These are phyloP conservation scores for Lamellibrachia satsuma DNA, from an alignment of 2,888 invertebrate genomes.

Conservation along the genomic window DNA sequence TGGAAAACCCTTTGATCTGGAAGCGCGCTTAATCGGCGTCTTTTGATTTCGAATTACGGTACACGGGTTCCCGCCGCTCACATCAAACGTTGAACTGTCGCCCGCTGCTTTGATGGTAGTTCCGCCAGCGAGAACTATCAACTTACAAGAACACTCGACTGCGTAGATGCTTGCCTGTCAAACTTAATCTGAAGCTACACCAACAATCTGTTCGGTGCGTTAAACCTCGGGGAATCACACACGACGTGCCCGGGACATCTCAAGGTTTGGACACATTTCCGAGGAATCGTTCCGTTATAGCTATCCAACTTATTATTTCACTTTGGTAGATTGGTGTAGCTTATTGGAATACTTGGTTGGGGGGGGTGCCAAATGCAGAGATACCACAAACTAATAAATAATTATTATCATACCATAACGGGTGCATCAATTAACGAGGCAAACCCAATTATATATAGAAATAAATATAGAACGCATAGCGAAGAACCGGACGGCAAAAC, in stretches of 20 bases:
- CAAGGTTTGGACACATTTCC: background rate
- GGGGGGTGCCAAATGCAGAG: no score
- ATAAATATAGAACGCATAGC: no score
- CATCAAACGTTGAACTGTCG: background rate
- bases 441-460: background rate
- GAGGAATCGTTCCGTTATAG: background rate
- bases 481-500: no score
- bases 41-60: conserved; percentile 5
- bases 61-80: background rate
- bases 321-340: no score
- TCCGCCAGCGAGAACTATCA: background rate
- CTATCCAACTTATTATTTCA: background rate
- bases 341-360: no score
- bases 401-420: no score
- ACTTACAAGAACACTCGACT: background rate
- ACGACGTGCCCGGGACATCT: background rate
- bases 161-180: background rate
- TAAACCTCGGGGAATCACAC: background rate
- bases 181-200: background rate
- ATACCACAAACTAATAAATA: no score
- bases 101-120: background rate
- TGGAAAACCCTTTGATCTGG: background rate
- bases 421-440: no score
- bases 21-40: background rate
- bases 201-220: background rate